Evolutionary conservation across 2,797 vertebrate genomes (phyloP), one percentile per base, ranked within the genome.

Genomic region (Nyctalus aviator): DNA sequence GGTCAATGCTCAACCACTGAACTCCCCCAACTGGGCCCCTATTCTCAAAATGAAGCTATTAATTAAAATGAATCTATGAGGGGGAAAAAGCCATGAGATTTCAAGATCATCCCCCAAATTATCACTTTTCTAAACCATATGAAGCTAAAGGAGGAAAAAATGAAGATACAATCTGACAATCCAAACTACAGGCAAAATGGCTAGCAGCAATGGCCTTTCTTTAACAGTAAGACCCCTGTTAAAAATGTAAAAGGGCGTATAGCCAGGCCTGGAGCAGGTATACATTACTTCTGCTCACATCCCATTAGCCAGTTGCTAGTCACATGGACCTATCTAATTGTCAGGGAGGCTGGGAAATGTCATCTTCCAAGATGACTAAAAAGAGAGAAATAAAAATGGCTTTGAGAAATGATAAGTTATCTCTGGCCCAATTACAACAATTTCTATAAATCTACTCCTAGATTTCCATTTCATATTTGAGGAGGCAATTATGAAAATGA

Each of bases 401-500:
- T 92, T 93, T 81, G 35, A 88, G 62, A 85, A 82, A 91, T 62
- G 25, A 17, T 21, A 89, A 44, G 3, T 84, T 53, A 46, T 69
- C 27, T 95, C 83, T 90, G 25, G 48, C 50, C 64, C 48, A 83
- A 55, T 75, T 79, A 77, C 23, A 79, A 69, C 66, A 44, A 90
- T 55, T 88, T 86, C 41, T 93, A 66, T 11, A 90, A 72, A 90
- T 94, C 55, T 66, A 66, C 6, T 12, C n/a, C 15, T 59, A 62
- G 30, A 77, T 95, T 84, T 90, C 7, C 18, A 93, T 57, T 84
- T 95, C 88, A 66, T 83, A 72, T 72, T 93, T 92, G 62, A 87
- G 64, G 5, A 55, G 11, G 13, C 23, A 91, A 57, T 85, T 93
- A 50, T 76, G 9, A 86, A 91, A 94, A 71, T 75, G 48, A 95